A percentile compares a stretch with the other conserved stretches of the same genome.
These are phyloP conservation scores for Crypturellus tataupa DNA, from an alignment of 2,797 vertebrate species.

Conservation along the genomic window DNA sequence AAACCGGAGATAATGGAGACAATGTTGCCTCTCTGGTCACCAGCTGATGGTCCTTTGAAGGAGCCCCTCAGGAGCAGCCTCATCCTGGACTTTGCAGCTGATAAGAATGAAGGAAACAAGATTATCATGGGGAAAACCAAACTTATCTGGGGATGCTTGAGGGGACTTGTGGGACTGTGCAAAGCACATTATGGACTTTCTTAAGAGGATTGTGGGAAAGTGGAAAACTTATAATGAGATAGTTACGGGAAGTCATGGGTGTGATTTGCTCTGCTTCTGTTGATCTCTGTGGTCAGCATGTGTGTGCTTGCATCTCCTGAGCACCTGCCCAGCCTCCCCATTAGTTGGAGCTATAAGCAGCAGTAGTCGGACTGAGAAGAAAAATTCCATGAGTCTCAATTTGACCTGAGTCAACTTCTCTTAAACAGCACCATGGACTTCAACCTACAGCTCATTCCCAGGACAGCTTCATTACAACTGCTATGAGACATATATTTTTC, in stretches of 20 bases:
- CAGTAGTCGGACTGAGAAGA: neutral
- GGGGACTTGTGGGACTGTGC: neutral
- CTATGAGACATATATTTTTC: neutral
- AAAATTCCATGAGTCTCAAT: neutral
- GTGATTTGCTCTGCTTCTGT: neutral
- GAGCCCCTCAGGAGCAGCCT: neutral
- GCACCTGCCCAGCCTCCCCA: neutral
- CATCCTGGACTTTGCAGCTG: neutral
- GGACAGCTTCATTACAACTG: neutral
- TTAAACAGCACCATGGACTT: neutral
- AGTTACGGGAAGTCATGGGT: neutral
- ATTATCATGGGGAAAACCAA: neutral
- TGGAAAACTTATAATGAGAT: neutral
- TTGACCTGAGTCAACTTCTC: neutral
- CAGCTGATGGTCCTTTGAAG: neutral
- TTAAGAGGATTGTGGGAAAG: neutral
- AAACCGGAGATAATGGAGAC: neutral
- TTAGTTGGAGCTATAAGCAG: neutral
- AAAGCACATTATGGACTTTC: neutral
- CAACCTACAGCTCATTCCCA: neutral
- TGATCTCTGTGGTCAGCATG: neutral
- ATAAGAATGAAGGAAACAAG: neutral
- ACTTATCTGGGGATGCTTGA: neutral
- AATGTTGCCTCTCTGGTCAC: neutral
- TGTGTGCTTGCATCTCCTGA: neutral